Evolutionary conservation across 2,797 vertebrate genomes (phyloP).

Genomic region (Hapalemur alaotrensis): DNA sequence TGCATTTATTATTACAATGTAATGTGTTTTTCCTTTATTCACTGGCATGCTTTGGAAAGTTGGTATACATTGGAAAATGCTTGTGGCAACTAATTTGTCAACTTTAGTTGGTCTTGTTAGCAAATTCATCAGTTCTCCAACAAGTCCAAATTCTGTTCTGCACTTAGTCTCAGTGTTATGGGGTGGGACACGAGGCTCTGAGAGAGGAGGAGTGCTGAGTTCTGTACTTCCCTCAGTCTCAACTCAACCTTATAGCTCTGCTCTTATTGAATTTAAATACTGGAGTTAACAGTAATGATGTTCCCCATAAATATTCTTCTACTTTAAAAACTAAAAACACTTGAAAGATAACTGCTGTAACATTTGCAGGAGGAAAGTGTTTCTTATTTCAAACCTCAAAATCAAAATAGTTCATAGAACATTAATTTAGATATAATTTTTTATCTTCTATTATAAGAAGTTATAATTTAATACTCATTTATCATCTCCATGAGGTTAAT

Average conservation of each 20-base stretch:
- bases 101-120: background rate
- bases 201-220: background rate
- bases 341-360: background rate
- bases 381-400: constrained; percentile 21
- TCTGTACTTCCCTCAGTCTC: background rate
- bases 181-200: too few species aligned
- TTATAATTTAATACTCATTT: background rate
- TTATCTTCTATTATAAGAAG: background rate
- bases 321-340: background rate
- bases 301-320: background rate
- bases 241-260: background rate
- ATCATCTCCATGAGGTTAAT: background rate
- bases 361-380: background rate
- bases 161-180: rapidly evolving
- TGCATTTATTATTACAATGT: background rate
- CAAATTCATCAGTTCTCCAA: background rate
- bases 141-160: background rate
- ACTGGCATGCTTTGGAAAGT: background rate
- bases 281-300: background rate
- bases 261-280: background rate
- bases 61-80: background rate
- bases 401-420: background rate
- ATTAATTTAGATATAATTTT: background rate
- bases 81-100: background rate
- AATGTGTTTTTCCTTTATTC: background rate